Base-by-base conservation (phyloP, 2,797 vertebrate genomes). In the Atherinosoma microstoma region DNA sequence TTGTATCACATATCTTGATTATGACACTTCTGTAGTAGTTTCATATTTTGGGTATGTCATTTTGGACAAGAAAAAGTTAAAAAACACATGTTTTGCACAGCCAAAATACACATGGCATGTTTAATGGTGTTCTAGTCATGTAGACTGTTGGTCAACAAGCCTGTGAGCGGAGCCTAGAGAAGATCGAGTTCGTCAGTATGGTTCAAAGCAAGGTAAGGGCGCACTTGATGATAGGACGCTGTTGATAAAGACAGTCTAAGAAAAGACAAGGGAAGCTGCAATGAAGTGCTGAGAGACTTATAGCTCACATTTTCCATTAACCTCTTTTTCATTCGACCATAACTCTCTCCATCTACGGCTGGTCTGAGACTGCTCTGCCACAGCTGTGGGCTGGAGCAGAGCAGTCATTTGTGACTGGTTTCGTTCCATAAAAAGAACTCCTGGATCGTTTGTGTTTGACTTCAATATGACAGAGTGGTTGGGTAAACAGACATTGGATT, bases 221-320 rank as follows among this genome's bases (percentile, higher is more conserved):
- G 73, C 63, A 70, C 82, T 84, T 10, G 27, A 67, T n/a, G 16
- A 73, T 57, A 32, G 62, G 62, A 56, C 67, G 54, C 15, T 1
- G 49, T 51, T 58, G 59, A 80, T 78, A 72, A 84, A 70, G 69
- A 74, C 64, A 49, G 73, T 40, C 64, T 58, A 68, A 73, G 79
- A 63, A 70, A 69, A 64, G 61, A 70, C 18, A 66, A 67, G 58
- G 57, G 66, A 64, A 69, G 56, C 58, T 67, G 64, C 78, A 76
- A 83, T 61, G 70, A 83, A 77, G 82, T 75, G 79, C 82, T 77
- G 36, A 78, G 77, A 82, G 76, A 89, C 79, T 83, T 66, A 51
- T 45, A 69, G 79, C 90, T 91, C 85, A 87, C 73, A 88, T 90
- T 93, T 92, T 89, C 89, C 90, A 90, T 90, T 81, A 88, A 84